Percentiles rank a stretch among this genome's conserved stretches.
Evolutionary conservation across 92 coral and sea anemone genomes (phyloP).

Genomic region (Montipora capitata): DNA sequence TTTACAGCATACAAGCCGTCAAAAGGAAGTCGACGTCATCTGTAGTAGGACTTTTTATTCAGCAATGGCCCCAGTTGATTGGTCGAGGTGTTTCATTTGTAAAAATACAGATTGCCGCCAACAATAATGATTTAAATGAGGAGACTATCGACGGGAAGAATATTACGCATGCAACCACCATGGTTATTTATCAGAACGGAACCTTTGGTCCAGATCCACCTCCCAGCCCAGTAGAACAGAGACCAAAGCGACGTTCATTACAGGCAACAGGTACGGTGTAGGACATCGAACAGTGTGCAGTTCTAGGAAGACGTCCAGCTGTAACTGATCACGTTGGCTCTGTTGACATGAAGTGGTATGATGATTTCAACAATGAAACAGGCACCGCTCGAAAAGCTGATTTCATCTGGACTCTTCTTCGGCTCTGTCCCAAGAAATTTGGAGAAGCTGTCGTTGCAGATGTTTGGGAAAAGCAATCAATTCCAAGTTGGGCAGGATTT

Average conservation of each 20-base stretch:
- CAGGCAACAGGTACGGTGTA: slow-evolving; percentile 50
- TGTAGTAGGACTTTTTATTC: slow-evolving; percentile 37
- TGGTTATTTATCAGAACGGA: no score
- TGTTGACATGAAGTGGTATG: slow-evolving; percentile 35
- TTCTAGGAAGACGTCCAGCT: slow-evolving; percentile 51
- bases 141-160: no score
- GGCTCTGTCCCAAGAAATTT: slow-evolving; percentile 38
- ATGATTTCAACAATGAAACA: slow-evolving; percentile 24
- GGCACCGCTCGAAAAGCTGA: slow-evolving; percentile 10
- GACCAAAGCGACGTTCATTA: slow-evolving; percentile 35
- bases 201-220: no score
- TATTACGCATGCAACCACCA: no score
- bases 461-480: no score
- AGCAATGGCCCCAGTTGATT: slow-evolving; percentile 34
- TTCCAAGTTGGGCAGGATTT: slow-evolving; percentile 15
- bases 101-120: slow-evolving; percentile 2
- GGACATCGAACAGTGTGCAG: slow-evolving; percentile 45
- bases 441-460: slow-evolving; percentile 31
- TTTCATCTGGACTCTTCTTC: slow-evolving; percentile 41
- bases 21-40: slow-evolving; percentile 19
- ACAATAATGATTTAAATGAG: no score
- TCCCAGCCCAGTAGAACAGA: no score
- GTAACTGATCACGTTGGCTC: background rate
- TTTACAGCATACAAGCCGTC: slow-evolving; percentile 47
- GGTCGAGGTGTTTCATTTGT: slow-evolving; percentile 65